A percentile compares a stretch with the other conserved stretches of the same genome.
Conservation (phyloP, 1,140 invertebrate species). For the Drosophila virilis region DNA sequence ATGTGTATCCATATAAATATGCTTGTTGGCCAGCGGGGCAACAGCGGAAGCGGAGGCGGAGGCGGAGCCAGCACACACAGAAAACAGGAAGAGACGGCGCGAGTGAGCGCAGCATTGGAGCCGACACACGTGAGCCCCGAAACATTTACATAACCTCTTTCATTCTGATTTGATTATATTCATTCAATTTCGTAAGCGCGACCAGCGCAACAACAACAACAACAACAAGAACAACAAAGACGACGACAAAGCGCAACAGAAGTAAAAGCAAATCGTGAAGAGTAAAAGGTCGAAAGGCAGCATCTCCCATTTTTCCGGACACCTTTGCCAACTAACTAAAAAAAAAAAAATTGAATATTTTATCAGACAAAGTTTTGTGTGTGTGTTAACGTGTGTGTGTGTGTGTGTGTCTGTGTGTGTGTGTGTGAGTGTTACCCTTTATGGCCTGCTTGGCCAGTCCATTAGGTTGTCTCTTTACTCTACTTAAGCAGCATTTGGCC, state of each 20-base stretch:
- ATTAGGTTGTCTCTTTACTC: slow-evolving; percentile 43
- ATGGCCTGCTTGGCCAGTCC: slow-evolving; percentile 54
- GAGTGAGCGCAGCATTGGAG: slow-evolving; percentile 12
- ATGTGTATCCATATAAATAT: background rate
- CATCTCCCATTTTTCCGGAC: slow-evolving; percentile 16
- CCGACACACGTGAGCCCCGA: slow-evolving; percentile 42
- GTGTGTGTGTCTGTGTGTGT: slow-evolving; percentile 2
- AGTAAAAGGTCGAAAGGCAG: slow-evolving; percentile 20
- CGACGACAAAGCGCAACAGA: slow-evolving; percentile 54
- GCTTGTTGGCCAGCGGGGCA: background rate
- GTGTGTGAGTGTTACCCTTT: slow-evolving; percentile 50
- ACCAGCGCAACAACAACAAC: slow-evolving; percentile 24
- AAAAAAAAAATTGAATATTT: slow-evolving; percentile 43
- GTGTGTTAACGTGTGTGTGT: slow-evolving; percentile 9
- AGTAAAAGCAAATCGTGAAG: slow-evolving; percentile 35
- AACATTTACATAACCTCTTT: slow-evolving; percentile 77
- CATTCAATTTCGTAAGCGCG: slow-evolving; percentile 70
- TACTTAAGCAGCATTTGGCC: slow-evolving; percentile 21
- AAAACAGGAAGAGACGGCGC: background rate
- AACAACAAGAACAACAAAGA: background rate
- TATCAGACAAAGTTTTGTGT: slow-evolving; percentile 8
- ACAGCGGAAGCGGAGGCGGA: background rate
- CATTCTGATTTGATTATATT: slow-evolving; percentile 77
- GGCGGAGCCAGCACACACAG: no score
- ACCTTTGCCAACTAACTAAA: slow-evolving; percentile 14